Base-by-base conservation (phyloP, 2,113 vertebrate species). In the Tringa solitaria region DNA sequence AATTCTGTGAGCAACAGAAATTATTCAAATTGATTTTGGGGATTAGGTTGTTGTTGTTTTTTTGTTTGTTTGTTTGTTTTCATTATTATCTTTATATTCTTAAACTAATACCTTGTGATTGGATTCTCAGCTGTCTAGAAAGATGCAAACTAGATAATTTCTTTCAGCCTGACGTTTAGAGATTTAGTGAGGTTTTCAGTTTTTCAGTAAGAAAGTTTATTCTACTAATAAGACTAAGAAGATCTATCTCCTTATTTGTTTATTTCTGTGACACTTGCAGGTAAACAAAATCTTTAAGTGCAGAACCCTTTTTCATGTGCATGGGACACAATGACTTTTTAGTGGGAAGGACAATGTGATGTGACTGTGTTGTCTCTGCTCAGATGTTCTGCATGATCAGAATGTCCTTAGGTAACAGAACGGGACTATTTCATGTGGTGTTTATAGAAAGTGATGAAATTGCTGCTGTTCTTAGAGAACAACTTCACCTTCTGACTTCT, bases 61-160 rank as follows among this genome's bases (percentile, higher is more conserved):
- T n/a, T n/a, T n/a, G 22, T 23, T 48, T 12, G 3, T 21, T 46
- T 3, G 0, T 13, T 5, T n/a, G 50, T 37, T 50, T 27, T 7
- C 7, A 39, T 65, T 60, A 65, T 51, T 68, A 23, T 54, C 0
- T 20, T 59, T 45, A 41, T 63, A 7, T 41, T 87, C 12, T 14
- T 72, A 32, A 85, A 74, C 5, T 41, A 54, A 2, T 35, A 28
- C 33, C 10, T 69, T 56, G 30, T 65, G 10, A 6, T n/a, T 80
- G 28, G 37, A 59, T 84, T 84, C 51, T 75, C 27, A 70, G 2
- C 46, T 82, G 4, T 35, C 35, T 63, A n/a, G 12, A 73, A 86
- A 9, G 8, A 68, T 35, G 9, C 6, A 68, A 35, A 60, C 5
- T 53, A 27, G 4, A 39, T 74, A 51, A 76, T 41, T 85, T 73